Percentiles rank a stretch among this genome's conserved stretches.
Conservation (phyloP, 2,888 invertebrate species). For the Pelosia muscerda region DNA sequence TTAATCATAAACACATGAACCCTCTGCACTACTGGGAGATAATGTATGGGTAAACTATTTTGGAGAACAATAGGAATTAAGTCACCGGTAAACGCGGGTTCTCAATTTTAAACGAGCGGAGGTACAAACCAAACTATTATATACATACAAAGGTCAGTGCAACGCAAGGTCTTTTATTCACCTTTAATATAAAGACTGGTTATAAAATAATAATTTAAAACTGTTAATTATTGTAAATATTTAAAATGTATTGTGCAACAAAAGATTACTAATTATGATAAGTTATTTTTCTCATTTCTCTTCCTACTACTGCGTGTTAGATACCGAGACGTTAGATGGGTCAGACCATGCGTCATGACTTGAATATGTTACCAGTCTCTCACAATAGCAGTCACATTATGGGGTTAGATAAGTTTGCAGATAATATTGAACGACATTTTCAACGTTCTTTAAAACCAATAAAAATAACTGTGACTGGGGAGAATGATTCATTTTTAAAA, state of each 20-base stretch:
- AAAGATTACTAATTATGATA: background rate
- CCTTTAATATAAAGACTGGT: background rate
- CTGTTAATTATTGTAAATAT: background rate
- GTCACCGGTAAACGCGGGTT: background rate
- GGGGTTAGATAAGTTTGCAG: background rate
- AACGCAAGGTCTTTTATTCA: slow-evolving; percentile 6
- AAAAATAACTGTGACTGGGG: background rate
- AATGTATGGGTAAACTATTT: background rate
- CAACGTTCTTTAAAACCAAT: background rate
- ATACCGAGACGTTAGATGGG: slow-evolving; percentile 1
- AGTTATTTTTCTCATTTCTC: background rate
- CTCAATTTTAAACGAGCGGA: background rate
- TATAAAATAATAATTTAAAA: background rate
- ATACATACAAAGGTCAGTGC: background rate
- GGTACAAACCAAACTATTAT: background rate
- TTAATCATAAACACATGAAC: background rate
- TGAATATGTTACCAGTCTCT: background rate
- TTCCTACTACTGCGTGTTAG: slow-evolving; percentile 1
- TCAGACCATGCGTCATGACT: slow-evolving; percentile 6
- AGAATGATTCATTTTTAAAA: background rate
- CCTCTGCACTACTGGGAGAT: background rate
- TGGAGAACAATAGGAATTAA: background rate
- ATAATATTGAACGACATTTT: slow-evolving; percentile 9
- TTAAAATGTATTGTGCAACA: background rate
- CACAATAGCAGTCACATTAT: background rate